These are phyloP conservation scores for Morpho deidamia DNA, from an alignment of 2,888 invertebrate genomes.

Conservation along the genomic window DNA sequence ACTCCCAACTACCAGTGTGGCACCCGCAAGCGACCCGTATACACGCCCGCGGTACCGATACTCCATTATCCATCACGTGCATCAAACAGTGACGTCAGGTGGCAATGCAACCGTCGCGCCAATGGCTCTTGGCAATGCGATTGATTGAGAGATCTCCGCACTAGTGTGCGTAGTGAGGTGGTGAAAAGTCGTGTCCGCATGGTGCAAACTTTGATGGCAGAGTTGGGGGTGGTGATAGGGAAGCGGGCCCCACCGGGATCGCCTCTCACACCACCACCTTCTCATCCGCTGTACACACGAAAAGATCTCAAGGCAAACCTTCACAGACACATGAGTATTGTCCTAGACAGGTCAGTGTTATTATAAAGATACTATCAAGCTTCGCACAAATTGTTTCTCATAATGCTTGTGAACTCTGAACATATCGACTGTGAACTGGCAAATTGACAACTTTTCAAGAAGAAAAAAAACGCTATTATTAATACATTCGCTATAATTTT, in stretches of 20 bases:
- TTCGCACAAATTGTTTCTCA: not conserved
- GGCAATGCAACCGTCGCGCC: slow-evolving; percentile 64
- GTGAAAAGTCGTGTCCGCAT: slow-evolving; percentile 68
- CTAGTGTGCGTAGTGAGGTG: slow-evolving; percentile 57
- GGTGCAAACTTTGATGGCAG: slow-evolving; percentile 75
- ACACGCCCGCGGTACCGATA: slow-evolving; percentile 67
- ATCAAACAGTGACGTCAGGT: slow-evolving; percentile 53
- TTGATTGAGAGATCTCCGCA: slow-evolving; percentile 51
- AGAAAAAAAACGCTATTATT: too few relatives aligned
- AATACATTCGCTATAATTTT: too few relatives aligned
- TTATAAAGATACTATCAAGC: too few relatives aligned
- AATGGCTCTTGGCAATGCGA: slow-evolving; percentile 70
- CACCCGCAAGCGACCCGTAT: slow-evolving; percentile 65
- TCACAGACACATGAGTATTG: slow-evolving; percentile 75
- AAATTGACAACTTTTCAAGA: too few relatives aligned
- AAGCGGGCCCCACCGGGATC: slow-evolving; percentile 62
- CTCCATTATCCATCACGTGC: slow-evolving; percentile 61
- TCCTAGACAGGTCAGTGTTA: slow-evolving; percentile 70
- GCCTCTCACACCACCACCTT: slow-evolving; percentile 39
- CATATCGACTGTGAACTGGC: too few relatives aligned
- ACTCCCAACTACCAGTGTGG: slow-evolving; percentile 61
- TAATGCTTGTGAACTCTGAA: not conserved
- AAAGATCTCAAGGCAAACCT: slow-evolving; percentile 73
- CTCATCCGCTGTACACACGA: slow-evolving; percentile 62
- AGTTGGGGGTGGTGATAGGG: slow-evolving; percentile 74